Base-by-base conservation (phyloP, 2,888 invertebrate genomes). In the Alitta virens region DNA sequence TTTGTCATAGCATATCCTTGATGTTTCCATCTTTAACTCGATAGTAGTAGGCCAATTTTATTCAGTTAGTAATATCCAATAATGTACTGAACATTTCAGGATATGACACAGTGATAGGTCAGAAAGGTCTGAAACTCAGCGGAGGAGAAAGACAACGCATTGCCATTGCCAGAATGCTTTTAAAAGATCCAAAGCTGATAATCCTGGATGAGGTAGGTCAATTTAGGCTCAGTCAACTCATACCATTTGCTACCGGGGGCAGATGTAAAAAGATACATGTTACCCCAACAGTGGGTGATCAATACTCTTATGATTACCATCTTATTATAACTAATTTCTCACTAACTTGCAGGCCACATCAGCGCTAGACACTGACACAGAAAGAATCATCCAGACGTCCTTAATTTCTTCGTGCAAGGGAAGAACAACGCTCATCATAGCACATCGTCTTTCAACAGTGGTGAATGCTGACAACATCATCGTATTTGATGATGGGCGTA, bases 111-210 rank as follows among this genome's bases (percentile, higher is more conserved):
- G 55, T 75, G 53, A 79, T 96, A 23, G 96, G 96, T 2, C 96
- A 96, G 82, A 85, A 95, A 75, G 96, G 96, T 7, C 82, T 96
- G 60, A 88, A 93, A 64, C 84, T 96, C 60, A 94, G 94, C 77
- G 96, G 96, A 1, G 96, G 96, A 0, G 96, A 96, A 79, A 97
- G 97, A 75, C 96, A 96, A 79, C 86, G 96, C 69, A 91, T 96
- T 64, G 96, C 95, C 0, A 97, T 96, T 66, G 96, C 96, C 0
- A 85, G 96, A 65, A 95, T 95, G 0, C 86, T 97, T 24, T 85
- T 97, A 24, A 97, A 96, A 81, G 86, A 91, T 2, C 95, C 96
- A 0, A 86, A 88, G 33, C 89, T 95, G 62, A 91, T 96, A 25
- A 84, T 97, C 2, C 83, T 96, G 9, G 96, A 96, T 78, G 96